Evolutionary conservation across 2,797 vertebrate species (phyloP).

Genomic region (Epinephelus awoara): DNA sequence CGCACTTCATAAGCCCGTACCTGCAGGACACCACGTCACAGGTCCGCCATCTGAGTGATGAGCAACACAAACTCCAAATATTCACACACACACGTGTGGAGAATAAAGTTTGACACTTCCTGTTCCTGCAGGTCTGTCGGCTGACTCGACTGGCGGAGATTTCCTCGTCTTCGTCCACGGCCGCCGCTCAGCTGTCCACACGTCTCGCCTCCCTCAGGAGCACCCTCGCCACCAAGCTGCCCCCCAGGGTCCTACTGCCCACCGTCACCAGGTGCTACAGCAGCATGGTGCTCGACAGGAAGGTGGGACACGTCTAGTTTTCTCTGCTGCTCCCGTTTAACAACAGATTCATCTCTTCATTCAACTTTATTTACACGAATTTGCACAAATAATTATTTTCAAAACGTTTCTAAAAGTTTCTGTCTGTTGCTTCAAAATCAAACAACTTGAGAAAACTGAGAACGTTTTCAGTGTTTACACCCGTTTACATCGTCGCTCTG

Average conservation of each 20-base stretch:
- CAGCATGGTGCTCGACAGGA: constrained; percentile 80
- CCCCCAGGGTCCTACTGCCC: constrained; percentile 92
- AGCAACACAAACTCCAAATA: too few relatives aligned
- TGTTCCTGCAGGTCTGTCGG: constrained; percentile 86
- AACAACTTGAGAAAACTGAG: too few relatives aligned
- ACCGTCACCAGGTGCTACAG: constrained; percentile 87
- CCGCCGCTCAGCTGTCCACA: constrained; percentile 83
- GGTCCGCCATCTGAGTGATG: constrained; percentile 34
- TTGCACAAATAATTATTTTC: too few relatives aligned
- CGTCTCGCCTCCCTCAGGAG: constrained; percentile 87
- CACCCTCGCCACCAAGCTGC: constrained; percentile 89
- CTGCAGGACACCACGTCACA: constrained; percentile 82
- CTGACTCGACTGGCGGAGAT: constrained; percentile 84
- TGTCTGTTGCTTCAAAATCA: too few relatives aligned
- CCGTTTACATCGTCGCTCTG: too few relatives aligned
- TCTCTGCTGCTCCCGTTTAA: too few relatives aligned
- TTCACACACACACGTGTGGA: neutral
- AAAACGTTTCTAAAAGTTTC: too few relatives aligned
- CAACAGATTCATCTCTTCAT: too few relatives aligned
- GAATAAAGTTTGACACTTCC: neutral
- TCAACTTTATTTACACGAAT: neutral
- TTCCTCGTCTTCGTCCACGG: constrained; percentile 78
- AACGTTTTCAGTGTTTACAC: too few relatives aligned
- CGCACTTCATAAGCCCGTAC: constrained; percentile 96
- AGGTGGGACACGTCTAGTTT: constrained; percentile 79